A percentile compares a stretch with the other conserved stretches of the same genome.
phyloP scores from a whole-genome alignment of 2,797 vertebrate species.

The Syngnathus rostellatus region DNA sequence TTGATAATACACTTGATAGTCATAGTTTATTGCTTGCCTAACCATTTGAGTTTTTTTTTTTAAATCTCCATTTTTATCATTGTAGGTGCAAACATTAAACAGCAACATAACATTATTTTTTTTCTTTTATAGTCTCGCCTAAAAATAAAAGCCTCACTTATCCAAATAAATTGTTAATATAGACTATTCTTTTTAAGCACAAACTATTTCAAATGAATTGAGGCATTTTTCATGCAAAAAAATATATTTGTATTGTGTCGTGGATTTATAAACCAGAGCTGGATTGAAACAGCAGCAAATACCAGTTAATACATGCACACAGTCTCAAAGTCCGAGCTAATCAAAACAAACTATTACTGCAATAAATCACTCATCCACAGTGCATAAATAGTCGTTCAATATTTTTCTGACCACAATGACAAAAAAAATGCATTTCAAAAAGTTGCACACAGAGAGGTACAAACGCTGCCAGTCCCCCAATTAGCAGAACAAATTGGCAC shows the following conservation, averaged over 20 bases:
- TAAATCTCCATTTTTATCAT: not conserved
- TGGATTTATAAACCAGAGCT: no score
- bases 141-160: not conserved
- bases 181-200: not conserved
- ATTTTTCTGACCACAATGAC: slow-evolving; percentile 14
- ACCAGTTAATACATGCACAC: not conserved
- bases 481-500: slow-evolving; percentile 36
- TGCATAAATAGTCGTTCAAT: slow-evolving; percentile 27
- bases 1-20: not conserved
- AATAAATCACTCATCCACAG: not conserved
- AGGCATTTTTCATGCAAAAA: not conserved
- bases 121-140: not conserved
- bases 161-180: not conserved
- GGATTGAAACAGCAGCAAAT: not conserved
- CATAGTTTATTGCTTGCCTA: not conserved
- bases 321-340: not conserved
- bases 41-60: not conserved
- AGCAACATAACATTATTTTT: not conserved
- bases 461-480: slow-evolving; percentile 31
- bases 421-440: slow-evolving; percentile 15
- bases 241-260: not conserved
- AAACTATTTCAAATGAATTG: not conserved
- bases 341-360: not conserved
- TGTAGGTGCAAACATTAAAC: no score
- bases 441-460: slow-evolving; percentile 21